Percentiles rank a stretch among this genome's conserved stretches.
Conservation (phyloP, 1,140 invertebrate genomes). For the Drosophila ambigua region DNA sequence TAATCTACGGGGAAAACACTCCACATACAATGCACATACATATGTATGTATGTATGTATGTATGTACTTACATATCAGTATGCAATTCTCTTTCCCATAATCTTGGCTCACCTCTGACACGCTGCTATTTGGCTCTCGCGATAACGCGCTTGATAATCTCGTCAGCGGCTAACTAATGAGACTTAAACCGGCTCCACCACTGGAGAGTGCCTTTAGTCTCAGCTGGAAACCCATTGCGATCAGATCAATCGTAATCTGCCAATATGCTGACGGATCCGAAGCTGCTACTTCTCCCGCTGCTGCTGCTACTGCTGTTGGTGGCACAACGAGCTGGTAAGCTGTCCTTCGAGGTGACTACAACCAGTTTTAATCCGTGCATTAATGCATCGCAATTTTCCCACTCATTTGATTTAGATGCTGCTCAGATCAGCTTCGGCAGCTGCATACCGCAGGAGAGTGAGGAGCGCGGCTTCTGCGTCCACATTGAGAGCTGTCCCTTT, state of each 20-base stretch:
- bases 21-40: background rate
- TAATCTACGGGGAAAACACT: slow-evolving; percentile 15
- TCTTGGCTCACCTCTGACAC: slow-evolving; percentile 13
- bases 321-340: slow-evolving; percentile 42
- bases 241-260: slow-evolving; percentile 2
- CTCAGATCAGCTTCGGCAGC: slow-evolving; percentile 58
- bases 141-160: slow-evolving; percentile 10
- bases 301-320: slow-evolving; percentile 13
- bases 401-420: slow-evolving; percentile 30
- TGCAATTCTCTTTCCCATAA: slow-evolving; percentile 6
- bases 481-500: slow-evolving; percentile 76
- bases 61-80: background rate
- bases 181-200: slow-evolving; percentile 22
- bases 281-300: slow-evolving; percentile 12
- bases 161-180: slow-evolving; percentile 1
- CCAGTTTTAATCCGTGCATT: slow-evolving; percentile 44
- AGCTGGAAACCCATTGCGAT: slow-evolving; percentile 27
- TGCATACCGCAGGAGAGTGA: slow-evolving; percentile 79
- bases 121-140: background rate
- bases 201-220: slow-evolving; percentile 51
- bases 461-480: slow-evolving; percentile 81
- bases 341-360: slow-evolving; percentile 6
- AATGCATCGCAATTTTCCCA: slow-evolving; percentile 11
- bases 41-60: no score
- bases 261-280: slow-evolving; percentile 40